Evolutionary conservation across 2,888 invertebrate species (phyloP), one percentile per base, ranked within the genome.

Genomic region (Tetramorium bicarinatum): DNA sequence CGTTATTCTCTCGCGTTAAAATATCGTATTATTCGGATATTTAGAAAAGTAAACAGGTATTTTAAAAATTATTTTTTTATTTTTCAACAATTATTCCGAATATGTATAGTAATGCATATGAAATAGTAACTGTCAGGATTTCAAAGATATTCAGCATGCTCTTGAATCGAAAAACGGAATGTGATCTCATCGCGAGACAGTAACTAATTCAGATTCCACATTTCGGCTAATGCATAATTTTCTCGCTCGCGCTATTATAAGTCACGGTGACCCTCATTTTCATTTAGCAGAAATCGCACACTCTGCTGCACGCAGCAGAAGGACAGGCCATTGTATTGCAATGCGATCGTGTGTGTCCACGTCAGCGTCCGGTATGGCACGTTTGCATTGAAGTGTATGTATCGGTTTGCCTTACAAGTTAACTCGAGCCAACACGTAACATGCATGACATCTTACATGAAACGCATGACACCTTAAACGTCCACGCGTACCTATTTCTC

Each of bases 271-370:
- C 34, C 11, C 34, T 47, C 56, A 18, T 79, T 79, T 18, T 79
- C 79, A 72, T 72, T 61, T 59, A 56, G 47, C 34, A 21, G 34
- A 47, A 47, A 52, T 6, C 41, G 49, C 38, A 38, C 29, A 25
- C 21, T 49, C 38, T 38, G 41, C 8, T 29, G 15, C 18, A 34
- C 66, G 18, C 41, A 38, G 44, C 1, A 29, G 61, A 82, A 54
- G 64, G 62, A 82, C 81, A 52, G 59, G n/a, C 62, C 81, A 80
- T 80, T 80, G 59, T 80, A 38, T 80, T 61, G 49, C 79, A 80
- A 49, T 59, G 18, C 59, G 44, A 77, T 54, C 34, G n/a, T 80
- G 38, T 72, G 47, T 80, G 61, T 25, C 34, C 59, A 61, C 79
- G 61, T 80, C 79, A 71, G 72, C 25, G 59, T 80, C 49, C 79